These are phyloP conservation scores for Delichon dasypus DNA, from an alignment of 2,797 vertebrate species.

Conservation along the genomic window DNA sequence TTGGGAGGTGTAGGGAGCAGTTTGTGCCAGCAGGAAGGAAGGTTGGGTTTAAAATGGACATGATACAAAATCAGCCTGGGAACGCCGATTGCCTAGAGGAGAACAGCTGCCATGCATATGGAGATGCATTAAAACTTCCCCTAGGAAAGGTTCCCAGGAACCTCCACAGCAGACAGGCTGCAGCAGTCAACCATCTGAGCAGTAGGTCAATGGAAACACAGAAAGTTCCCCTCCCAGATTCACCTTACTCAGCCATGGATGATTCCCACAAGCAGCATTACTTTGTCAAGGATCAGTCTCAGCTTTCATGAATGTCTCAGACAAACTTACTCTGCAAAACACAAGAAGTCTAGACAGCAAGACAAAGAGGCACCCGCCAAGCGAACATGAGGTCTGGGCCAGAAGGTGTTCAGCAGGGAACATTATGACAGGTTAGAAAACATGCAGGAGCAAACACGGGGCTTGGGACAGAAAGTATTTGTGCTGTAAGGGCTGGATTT, in stretches of 20 bases:
- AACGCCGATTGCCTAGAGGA: neutral
- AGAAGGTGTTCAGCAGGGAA: neutral
- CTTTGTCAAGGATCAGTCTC: neutral
- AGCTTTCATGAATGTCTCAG: neutral
- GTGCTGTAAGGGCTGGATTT: neutral
- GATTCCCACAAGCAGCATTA: neutral
- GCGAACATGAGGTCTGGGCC: neutral
- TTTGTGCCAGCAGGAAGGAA: neutral
- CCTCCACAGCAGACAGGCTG: neutral
- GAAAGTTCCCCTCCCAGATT: neutral
- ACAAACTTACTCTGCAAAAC: neutral
- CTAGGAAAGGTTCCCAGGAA: neutral
- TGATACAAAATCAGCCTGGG: neutral
- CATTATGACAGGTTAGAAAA: neutral
- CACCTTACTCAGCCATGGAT: neutral
- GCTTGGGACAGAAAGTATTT: neutral
- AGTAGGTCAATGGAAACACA: neutral
- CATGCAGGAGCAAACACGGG: accelerated
- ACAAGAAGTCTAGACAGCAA: neutral
- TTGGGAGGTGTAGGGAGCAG: neutral
- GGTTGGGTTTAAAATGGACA: neutral
- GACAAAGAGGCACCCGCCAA: neutral
- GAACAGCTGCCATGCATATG: neutral
- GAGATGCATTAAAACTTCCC: neutral
- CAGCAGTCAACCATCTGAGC: neutral